Evolutionary conservation across 2,888 invertebrate species (phyloP).

Genomic region (Trissolcus japonicus): DNA sequence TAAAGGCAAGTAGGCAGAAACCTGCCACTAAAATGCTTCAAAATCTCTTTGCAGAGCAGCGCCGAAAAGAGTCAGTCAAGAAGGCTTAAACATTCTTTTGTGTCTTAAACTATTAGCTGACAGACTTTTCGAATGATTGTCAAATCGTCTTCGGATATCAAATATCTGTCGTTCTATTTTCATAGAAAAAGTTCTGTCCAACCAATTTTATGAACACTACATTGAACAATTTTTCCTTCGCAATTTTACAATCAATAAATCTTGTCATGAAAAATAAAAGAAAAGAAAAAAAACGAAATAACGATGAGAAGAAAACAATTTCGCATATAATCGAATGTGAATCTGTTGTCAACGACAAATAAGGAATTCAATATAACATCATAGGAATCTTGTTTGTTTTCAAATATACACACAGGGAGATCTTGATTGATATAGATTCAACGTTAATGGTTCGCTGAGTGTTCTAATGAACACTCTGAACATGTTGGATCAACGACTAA

Average conservation of each 20-base stretch:
- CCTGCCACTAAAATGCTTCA: constrained; percentile 47
- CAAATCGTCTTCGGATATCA: constrained; percentile 15
- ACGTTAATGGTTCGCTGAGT: constrained; percentile 47
- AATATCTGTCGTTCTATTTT: too few relatives aligned
- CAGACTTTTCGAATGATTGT: constrained; percentile 26
- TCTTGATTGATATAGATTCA: constrained; percentile 43
- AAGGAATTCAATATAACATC: constrained; percentile 23
- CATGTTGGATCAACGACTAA: constrained; percentile 22
- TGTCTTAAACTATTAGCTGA: constrained; percentile 23
- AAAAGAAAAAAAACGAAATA: not conserved
- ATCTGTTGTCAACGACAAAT: constrained; percentile 27
- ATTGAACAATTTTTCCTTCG: too few relatives aligned
- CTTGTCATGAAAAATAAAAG: too few relatives aligned
- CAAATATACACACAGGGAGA: constrained; percentile 23
- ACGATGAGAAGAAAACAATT: constrained; percentile 9
- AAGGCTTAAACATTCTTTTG: constrained; percentile 50
- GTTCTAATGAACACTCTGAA: constrained; percentile 36
- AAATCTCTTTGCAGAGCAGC: constrained; percentile 55
- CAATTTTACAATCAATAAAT: too few relatives aligned
- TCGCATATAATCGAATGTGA: constrained; percentile 28
- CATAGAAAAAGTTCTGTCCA: too few relatives aligned
- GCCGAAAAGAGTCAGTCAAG: constrained; percentile 38
- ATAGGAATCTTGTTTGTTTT: constrained; percentile 35
- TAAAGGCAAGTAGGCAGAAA: constrained; percentile 1
- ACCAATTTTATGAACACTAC: too few relatives aligned